phyloP scores from a whole-genome alignment of 1,140 invertebrate genomes.

The Ptiloglossa arizonensis region DNA sequence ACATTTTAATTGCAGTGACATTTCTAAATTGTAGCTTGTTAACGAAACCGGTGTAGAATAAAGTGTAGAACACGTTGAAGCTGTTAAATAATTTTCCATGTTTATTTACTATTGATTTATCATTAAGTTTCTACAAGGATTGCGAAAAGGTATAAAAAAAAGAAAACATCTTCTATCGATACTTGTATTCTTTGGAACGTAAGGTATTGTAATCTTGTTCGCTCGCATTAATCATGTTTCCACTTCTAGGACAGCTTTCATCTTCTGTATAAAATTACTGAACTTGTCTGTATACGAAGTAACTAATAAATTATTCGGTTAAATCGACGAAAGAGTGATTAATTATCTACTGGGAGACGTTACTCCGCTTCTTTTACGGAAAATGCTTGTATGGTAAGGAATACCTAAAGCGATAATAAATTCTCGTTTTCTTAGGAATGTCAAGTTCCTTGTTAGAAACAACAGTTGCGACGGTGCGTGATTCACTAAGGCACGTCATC shows the following conservation, averaged over 20 bases:
- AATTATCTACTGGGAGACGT: conserved; percentile 25
- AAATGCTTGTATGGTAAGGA: conserved; percentile 55
- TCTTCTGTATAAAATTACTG: neutral
- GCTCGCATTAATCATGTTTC: conserved; percentile 10
- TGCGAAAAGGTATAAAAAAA: neutral
- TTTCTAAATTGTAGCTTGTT: neutral
- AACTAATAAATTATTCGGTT: conserved; percentile 27
- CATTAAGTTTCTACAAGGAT: neutral
- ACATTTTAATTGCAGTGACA: neutral
- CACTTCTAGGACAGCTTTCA: neutral
- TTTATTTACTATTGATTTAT: too few species aligned
- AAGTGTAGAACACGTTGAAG: too few species aligned
- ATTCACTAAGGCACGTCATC: conserved; percentile 65
- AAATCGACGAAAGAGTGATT: conserved; percentile 19
- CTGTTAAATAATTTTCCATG: neutral
- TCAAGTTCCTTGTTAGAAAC: conserved; percentile 42
- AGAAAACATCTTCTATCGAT: neutral
- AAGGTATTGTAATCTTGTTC: neutral
- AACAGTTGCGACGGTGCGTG: conserved; percentile 44
- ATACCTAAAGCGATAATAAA: conserved; percentile 53
- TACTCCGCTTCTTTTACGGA: conserved; percentile 53
- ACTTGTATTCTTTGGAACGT: neutral
- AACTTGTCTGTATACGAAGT: conserved; percentile 1
- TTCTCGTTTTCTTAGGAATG: conserved; percentile 59
- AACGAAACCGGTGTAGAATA: neutral